phyloP scores from a whole-genome alignment of 2,113 vertebrate genomes.

The Myocastor coypus region DNA sequence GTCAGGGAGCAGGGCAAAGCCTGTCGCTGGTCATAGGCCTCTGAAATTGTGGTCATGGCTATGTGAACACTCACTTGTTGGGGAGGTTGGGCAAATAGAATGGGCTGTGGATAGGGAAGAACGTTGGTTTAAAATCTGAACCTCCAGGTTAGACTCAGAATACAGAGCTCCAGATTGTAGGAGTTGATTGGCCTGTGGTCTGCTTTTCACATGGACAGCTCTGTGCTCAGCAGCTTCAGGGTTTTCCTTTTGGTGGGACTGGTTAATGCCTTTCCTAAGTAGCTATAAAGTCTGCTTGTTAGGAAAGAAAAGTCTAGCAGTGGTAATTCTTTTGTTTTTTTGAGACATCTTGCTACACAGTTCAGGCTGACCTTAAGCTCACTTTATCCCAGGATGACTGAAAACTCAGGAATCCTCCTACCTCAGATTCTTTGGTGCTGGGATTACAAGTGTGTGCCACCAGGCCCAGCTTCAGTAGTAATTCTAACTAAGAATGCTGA shows the following conservation, averaged over 20 bases:
- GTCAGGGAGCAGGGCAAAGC: not conserved
- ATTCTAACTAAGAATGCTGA: slow-evolving; percentile 26
- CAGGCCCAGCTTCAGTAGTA: not conserved
- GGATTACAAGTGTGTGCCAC: no score
- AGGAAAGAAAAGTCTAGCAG: slow-evolving; percentile 38
- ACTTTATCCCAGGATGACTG: no score
- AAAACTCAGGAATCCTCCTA: no score
- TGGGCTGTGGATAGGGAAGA: not conserved
- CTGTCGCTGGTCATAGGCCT: not conserved
- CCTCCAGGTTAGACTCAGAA: not conserved
- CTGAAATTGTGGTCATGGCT: not conserved
- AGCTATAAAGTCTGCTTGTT: slow-evolving; percentile 5
- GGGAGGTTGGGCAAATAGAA: not conserved
- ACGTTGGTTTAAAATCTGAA: not conserved
- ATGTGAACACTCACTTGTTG: not conserved
- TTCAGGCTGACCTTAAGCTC: no score
- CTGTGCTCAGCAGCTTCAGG: not conserved
- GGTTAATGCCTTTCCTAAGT: slow-evolving; percentile 34
- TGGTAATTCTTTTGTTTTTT: slow-evolving; percentile 19
- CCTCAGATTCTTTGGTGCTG: no score
- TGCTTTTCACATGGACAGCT: not conserved
- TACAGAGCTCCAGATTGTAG: not conserved
- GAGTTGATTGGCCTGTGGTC: slow-evolving; percentile 36
- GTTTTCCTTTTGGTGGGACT: not conserved
- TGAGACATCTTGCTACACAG: no score